Base-by-base conservation (phyloP, 2,888 invertebrate species). In the Synanthedon vespiformis region DNA sequence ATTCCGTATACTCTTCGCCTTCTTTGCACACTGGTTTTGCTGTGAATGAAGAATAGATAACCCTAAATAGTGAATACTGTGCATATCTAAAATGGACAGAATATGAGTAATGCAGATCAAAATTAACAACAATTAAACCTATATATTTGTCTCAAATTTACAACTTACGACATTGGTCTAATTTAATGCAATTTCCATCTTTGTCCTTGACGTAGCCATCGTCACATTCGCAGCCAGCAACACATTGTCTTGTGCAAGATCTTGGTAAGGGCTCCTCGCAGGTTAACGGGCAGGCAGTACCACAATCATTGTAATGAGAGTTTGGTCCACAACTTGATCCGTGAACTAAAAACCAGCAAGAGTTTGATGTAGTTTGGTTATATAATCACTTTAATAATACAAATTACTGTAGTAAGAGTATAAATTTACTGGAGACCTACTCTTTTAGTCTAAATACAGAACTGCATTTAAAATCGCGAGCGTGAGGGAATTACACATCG, bases 191-290 rank as follows among this genome's bases (percentile, higher is more conserved):
- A 0, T 22, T 48, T 34, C 51, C 51, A 18, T 48, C 22, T 18
- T 48, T 48, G 1, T 48, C 48, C 11, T 22, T 13, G 12, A 48
- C 12, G 3, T 48, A 48, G 13, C 48, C 48, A 3, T 18, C 22
- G n/a, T 51, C 51, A 16, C 53, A 55, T 49, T 16, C 47, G 47
- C 54, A 55, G 5, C 54, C 54, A 4, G 40, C n/a, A 1, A 51
- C 49, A 49, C 52, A 52, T 22, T 49, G 44, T 22, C 22, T 27
- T 1, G 48, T 18, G 34, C 54, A 55, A 14, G 48, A 2, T 48
- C 48, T 22, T 16, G 22, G 11, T 4, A 16, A 11, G 13, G 41
- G 27, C 51, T 54, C 44, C 13, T 54, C 48, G 48, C 56, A 56
- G 3, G 49, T 52, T 22, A 16, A n/a, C 3, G 54, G 54, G 11